Evolutionary conservation across 2,797 vertebrate genomes (phyloP).

Genomic region (Lacerta agilis): DNA sequence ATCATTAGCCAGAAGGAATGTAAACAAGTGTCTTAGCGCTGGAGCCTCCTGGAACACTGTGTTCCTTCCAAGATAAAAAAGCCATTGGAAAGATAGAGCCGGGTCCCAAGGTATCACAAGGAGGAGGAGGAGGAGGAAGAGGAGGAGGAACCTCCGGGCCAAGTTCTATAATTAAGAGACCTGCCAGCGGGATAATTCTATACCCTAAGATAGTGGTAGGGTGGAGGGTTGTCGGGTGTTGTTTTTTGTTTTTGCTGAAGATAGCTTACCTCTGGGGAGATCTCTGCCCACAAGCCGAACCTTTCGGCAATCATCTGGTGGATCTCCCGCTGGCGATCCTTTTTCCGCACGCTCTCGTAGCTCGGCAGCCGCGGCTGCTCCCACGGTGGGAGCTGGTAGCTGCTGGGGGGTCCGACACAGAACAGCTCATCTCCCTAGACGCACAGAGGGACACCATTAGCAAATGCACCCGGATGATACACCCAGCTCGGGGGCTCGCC

Average conservation of each 20-base stretch:
- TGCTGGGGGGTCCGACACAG: slow-evolving; percentile 80
- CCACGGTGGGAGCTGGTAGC: slow-evolving; percentile 76
- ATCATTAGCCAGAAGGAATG: slow-evolving; percentile 64
- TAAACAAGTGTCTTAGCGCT: slow-evolving; percentile 11
- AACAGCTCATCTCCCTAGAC: slow-evolving; percentile 81
- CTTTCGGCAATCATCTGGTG: slow-evolving; percentile 85
- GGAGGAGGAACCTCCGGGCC: neutral
- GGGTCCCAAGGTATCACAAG: slow-evolving; percentile 25
- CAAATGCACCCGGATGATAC: no score
- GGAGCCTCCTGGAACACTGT: slow-evolving; percentile 34
- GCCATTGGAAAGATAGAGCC: slow-evolving; percentile 30
- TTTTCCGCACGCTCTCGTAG: slow-evolving; percentile 85
- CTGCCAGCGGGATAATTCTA: fast-evolving
- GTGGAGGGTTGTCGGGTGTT: no score
- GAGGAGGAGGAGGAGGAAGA: neutral
- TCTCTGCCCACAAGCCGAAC: slow-evolving; percentile 80
- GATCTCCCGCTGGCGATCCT: slow-evolving; percentile 86
- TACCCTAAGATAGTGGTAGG: neutral
- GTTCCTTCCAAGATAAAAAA: slow-evolving; percentile 54
- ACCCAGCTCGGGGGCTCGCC: no score
- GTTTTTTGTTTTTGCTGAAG: no score
- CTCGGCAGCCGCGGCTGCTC: slow-evolving; percentile 82
- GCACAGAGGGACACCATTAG: slow-evolving; percentile 1
- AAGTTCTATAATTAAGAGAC: fast-evolving
- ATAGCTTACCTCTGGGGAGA: slow-evolving; percentile 55